A percentile compares a stretch with the other conserved stretches of the same genome.
These are phyloP conservation scores for Etheostoma cragini DNA, from an alignment of 2,113 vertebrate genomes.

Conservation along the genomic window DNA sequence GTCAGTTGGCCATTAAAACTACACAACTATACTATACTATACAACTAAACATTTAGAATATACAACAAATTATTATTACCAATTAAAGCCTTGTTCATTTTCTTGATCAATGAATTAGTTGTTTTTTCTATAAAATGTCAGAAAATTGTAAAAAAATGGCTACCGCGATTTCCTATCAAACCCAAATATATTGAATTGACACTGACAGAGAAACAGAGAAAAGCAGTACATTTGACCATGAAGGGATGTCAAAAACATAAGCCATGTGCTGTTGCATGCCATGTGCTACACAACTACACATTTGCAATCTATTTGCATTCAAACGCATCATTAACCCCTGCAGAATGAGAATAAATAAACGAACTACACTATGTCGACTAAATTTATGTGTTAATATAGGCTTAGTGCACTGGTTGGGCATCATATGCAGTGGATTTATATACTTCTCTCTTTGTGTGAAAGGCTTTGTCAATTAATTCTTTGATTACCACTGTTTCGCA, in stretches of 20 bases:
- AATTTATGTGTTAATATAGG: background rate
- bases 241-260: background rate
- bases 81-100: background rate
- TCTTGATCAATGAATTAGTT: background rate
- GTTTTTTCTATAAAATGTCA: background rate
- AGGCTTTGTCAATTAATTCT: background rate
- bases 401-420: background rate
- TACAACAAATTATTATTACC: too few relatives aligned
- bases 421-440: background rate
- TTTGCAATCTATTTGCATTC: slow-evolving; percentile 10
- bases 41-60: background rate
- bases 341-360: background rate
- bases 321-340: background rate
- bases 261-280: background rate
- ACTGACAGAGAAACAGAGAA: background rate
- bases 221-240: background rate
- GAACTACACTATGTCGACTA: background rate
- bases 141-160: background rate
- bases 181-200: background rate
- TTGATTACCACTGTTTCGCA: background rate
- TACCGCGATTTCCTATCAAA: background rate
- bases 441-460: background rate
- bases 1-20: background rate
- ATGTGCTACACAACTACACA: background rate
- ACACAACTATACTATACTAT: background rate